Evolutionary conservation across 2,888 invertebrate genomes (phyloP), one percentile per base, ranked within the genome.

Genomic region (Amaurobius ferox): DNA sequence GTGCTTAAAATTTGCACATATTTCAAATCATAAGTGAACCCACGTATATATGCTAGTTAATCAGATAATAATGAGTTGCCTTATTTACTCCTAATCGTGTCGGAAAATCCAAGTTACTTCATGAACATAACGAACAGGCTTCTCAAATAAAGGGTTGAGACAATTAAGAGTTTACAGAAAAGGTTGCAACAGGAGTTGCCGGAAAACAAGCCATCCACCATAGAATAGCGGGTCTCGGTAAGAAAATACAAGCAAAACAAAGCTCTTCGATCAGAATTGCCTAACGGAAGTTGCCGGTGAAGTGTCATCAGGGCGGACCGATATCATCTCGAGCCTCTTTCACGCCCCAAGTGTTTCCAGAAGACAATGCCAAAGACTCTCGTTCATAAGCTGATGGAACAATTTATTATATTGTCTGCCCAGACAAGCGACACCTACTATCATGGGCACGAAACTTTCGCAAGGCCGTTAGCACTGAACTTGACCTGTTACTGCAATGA

Each of bases 361-460:
- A 68, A 68, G 68, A 78, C 78, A 78, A 78, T 78, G 78, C 66
- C 6, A 35, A 35, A 44, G 44, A 16, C 44, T 44, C 44, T 44
- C n/a, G 44, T 44, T 44, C 44, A 11, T 44, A 44, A 16, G 44
- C n/a, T 44, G 44, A 44, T 44, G 44, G 44, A 44, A 9, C n/a
- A 16, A 16, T 16, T 44, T 44, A 44, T 44, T 44, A 9, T 16
- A 44, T 44, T 44, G 44, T 44, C 44, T 16, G 44, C 44, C 16
- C 44, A 11, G 2, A 44, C 44, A 44, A 44, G 6, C 44, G 44
- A 44, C 44, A 44, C 44, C 44, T 44, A 44, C 44, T 16, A 44
- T 44, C 44, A 44, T 44, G 44, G n/a, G 44, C n/a, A 44, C n/a
- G 44, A 16, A 16, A 16, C 44, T 16, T 44, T 44, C n/a, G 16